phyloP scores from a whole-genome alignment of 2,888 invertebrate species.

The Nudaria mundana region DNA sequence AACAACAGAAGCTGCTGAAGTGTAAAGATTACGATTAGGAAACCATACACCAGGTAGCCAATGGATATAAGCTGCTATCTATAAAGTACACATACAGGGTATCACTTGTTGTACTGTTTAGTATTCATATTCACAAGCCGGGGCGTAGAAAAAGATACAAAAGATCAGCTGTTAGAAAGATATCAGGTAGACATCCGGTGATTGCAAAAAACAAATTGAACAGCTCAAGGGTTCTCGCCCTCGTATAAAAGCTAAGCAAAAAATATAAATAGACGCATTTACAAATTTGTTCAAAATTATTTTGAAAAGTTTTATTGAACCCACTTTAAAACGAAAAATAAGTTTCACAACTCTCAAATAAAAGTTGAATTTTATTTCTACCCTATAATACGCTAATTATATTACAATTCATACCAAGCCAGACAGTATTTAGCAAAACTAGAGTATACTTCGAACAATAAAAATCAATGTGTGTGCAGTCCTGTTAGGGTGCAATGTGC shows the following conservation, averaged over 20 bases:
- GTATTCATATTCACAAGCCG: not conserved
- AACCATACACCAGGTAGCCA: too few species aligned
- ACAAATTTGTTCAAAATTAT: not conserved
- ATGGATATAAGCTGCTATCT: too few species aligned
- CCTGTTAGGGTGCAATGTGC: constrained; percentile 49
- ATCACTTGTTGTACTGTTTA: not conserved
- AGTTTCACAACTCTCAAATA: not conserved
- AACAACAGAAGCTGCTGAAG: too few species aligned
- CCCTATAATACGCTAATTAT: too few species aligned
- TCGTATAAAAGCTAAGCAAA: not conserved
- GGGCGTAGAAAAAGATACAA: constrained; percentile 5
- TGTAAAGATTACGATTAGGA: too few species aligned
- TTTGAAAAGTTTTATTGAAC: not conserved
- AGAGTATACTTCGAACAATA: too few species aligned
- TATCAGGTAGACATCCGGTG: constrained; percentile 23
- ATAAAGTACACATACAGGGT: not conserved
- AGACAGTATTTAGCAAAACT: not conserved
- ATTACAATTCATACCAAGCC: not conserved
- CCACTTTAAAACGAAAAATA: not conserved
- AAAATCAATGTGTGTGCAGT: constrained; percentile 50
- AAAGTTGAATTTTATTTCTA: too few species aligned
- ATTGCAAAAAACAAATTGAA: constrained; percentile 5
- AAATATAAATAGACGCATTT: not conserved
- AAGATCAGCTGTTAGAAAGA: constrained; percentile 24
- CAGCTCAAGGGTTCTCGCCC: not conserved